Evolutionary conservation across 92 coral and sea anemone genomes (phyloP), one percentile per base, ranked within the genome.

Genomic region (Ricordea florida): DNA sequence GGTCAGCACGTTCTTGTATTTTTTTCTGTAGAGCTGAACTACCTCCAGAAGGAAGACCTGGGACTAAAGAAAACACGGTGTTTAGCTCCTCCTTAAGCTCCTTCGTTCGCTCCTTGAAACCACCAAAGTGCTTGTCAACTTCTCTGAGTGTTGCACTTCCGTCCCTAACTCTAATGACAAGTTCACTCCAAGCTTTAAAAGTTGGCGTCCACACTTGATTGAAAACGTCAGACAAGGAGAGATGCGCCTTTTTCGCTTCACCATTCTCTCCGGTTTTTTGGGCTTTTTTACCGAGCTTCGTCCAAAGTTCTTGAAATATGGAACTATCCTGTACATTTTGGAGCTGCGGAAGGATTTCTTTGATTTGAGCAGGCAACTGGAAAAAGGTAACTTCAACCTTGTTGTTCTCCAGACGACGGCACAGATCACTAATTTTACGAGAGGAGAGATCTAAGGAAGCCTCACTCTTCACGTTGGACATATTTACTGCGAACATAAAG

Each of bases 301-400:
- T 42, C 97, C 97, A 92, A 25, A 88, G 34, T 3, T 50, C 59
- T 31, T 48, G 84, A 43, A 90, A 90, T 4, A 73, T 50, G 24
- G 2, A 35, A 46, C 97, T 92, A 33, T 68, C 13, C n/a, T 68
- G 75, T 18, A 77, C 59, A 26, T 48, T 69, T 2, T 37, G 17
- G 44, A 92, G 60, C 21, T 29, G 45, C 6, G 79, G 55, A 24
- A 84, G 57, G 7, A 53, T 69, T 2, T 78, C 63, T 9, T 14
- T 56, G 3, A 46, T 51, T 24, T 45, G 28, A 0, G 36, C 31
- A 11, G 77, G 72, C 17, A 90, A 29, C 38, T 73, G 52, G 75
- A 79, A 67, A 41, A 80, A 74, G 16, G 50, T 53, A 31, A 81
- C 65, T 22, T 62, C 57, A 30, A 71, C 62, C 11, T 17, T 35